Conservation (phyloP, 2,113 vertebrate species). For the Gnathonemus echidnorhynchus region DNA sequence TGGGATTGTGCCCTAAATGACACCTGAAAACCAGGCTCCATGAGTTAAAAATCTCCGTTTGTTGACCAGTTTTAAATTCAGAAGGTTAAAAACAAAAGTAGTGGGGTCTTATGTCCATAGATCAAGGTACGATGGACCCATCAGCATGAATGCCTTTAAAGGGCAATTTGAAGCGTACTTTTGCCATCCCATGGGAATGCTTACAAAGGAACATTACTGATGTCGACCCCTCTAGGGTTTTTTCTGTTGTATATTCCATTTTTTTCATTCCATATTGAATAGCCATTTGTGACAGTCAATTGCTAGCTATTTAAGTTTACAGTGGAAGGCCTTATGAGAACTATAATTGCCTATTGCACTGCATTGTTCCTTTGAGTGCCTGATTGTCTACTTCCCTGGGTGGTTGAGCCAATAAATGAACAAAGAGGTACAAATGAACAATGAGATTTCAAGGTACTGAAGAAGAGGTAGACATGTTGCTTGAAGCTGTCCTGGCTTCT, state of each 20-base stretch:
- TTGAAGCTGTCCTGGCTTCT: neutral
- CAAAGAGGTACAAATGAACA: neutral
- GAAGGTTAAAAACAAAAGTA: neutral
- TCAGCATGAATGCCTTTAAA: neutral
- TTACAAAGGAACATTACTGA: neutral
- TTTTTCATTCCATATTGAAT: neutral
- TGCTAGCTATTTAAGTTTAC: neutral
- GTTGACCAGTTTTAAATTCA: neutral
- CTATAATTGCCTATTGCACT: neutral
- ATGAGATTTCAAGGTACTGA: neutral
- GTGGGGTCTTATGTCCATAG: neutral
- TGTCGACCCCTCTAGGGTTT: neutral
- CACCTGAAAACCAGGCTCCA: neutral
- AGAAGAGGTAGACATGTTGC: neutral
- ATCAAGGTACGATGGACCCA: neutral
- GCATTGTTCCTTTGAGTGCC: neutral
- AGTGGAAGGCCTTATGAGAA: neutral
- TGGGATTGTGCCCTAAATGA: neutral
- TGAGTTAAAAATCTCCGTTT: neutral
- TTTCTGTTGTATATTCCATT: neutral
- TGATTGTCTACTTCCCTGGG: neutral
- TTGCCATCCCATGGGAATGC: neutral
- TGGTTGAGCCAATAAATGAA: neutral
- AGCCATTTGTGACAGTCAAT: neutral
- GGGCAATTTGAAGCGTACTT: neutral